These are phyloP conservation scores for Crepidodera aurea DNA, from an alignment of 2,888 invertebrate species.

Conservation along the genomic window DNA sequence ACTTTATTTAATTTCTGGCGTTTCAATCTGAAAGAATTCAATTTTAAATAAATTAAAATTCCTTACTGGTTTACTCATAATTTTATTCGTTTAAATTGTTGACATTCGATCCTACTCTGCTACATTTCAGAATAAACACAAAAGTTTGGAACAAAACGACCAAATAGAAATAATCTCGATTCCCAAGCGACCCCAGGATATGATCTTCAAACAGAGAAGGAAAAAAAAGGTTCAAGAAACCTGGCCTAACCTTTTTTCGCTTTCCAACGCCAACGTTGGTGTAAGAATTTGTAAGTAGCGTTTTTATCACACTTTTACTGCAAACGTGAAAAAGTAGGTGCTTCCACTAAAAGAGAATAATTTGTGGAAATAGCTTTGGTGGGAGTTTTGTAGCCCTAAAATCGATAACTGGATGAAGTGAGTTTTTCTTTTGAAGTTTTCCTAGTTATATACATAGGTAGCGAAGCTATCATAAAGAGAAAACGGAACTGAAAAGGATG, in stretches of 20 bases:
- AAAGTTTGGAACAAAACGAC: too few species aligned
- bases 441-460: not conserved
- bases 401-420: slow-evolving; percentile 8
- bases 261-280: slow-evolving; percentile 2
- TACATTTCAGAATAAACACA: too few species aligned
- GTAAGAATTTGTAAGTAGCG: slow-evolving; percentile 17
- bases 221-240: not conserved
- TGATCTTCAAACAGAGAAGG: too few species aligned
- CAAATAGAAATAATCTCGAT: too few species aligned
- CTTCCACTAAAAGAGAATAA: slow-evolving; percentile 17
- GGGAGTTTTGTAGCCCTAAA: not conserved
- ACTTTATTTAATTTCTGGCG: too few species aligned
- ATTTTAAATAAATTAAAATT: too few species aligned
- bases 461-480: too few species aligned
- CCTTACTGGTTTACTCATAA: too few species aligned
- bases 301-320: slow-evolving; percentile 22
- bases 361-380: slow-evolving; percentile 15
- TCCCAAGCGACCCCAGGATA: too few species aligned
- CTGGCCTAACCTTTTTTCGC: slow-evolving; percentile 6
- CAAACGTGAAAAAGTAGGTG: slow-evolving; percentile 13
- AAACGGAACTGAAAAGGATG: not conserved
- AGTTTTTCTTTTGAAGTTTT: slow-evolving; percentile 20
- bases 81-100: too few species aligned
- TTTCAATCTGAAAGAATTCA: too few species aligned
- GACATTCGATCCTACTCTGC: too few species aligned